Percentiles rank a stretch among this genome's conserved stretches.
Evolutionary conservation across 2,113 vertebrate species (phyloP).

Genomic region (Heterotis niloticus): DNA sequence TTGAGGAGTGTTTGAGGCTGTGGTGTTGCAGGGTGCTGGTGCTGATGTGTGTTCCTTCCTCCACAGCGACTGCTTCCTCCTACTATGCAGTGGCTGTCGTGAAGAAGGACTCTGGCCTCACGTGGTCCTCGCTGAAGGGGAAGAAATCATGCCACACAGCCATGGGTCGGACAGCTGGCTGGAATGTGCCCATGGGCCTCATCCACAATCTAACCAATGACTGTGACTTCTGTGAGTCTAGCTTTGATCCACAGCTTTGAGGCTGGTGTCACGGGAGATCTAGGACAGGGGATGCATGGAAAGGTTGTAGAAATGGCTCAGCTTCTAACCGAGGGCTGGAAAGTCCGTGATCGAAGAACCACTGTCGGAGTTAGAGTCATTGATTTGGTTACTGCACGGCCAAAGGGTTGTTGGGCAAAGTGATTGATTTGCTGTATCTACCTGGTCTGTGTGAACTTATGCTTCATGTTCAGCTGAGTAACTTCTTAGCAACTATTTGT

Average conservation of each 20-base stretch:
- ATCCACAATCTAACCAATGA: constrained; percentile 52
- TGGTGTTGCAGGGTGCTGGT: constrained; percentile 12
- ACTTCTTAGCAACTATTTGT: background rate
- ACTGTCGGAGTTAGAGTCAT: too few relatives aligned
- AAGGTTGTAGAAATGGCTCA: background rate
- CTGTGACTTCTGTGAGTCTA: constrained; percentile 74
- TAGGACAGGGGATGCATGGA: background rate
- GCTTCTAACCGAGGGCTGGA: too few relatives aligned
- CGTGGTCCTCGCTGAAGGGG: constrained; percentile 67
- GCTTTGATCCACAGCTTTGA: background rate
- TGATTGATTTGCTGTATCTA: too few relatives aligned
- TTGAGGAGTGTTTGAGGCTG: background rate
- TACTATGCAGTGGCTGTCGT: constrained; percentile 80
- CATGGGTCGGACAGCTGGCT: constrained; percentile 75
- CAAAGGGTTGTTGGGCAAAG: too few relatives aligned
- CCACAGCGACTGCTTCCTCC: constrained; percentile 36
- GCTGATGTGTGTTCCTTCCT: background rate
- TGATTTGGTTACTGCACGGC: too few relatives aligned
- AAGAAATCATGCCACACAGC: constrained; percentile 81
- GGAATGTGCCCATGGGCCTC: constrained; percentile 77
- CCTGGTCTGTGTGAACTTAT: background rate
- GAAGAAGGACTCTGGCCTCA: constrained; percentile 58
- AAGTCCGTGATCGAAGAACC: too few relatives aligned
- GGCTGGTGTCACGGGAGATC: background rate
- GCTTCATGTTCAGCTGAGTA: background rate